Evolutionary conservation across 2,797 vertebrate genomes (phyloP).

Genomic region (Lophotriccus pileatus): DNA sequence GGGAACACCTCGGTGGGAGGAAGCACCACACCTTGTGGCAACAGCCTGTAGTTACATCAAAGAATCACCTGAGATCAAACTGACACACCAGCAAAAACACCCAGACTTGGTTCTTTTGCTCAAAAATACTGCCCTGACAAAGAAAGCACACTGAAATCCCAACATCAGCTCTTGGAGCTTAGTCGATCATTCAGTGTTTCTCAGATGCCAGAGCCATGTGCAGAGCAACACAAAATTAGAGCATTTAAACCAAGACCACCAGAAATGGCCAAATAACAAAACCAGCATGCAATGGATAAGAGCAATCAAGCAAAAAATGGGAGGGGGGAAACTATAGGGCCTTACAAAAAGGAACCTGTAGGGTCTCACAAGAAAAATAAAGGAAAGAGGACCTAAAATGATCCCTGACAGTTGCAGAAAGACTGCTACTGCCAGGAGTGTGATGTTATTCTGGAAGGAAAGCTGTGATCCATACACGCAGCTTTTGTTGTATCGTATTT

Average conservation of each 20-base stretch:
- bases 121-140: background rate
- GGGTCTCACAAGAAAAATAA: background rate
- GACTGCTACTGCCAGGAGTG: background rate
- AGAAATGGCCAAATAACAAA: background rate
- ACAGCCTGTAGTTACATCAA: background rate
- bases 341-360: background rate
- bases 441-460: background rate
- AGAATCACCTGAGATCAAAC: background rate
- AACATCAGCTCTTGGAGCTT: background rate
- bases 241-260: background rate
- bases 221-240: background rate
- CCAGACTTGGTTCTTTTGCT: background rate
- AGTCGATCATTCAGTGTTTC: background rate
- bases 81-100: background rate
- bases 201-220: background rate
- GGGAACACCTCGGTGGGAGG: background rate
- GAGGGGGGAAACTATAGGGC: background rate
- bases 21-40: background rate
- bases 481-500: background rate
- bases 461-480: background rate
- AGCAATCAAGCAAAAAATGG: background rate
- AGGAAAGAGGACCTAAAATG: background rate
- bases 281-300: background rate
- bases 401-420: background rate
- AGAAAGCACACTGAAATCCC: background rate